Conservation (phyloP, 2,797 vertebrate species). For the Megalops cyprinoides region DNA sequence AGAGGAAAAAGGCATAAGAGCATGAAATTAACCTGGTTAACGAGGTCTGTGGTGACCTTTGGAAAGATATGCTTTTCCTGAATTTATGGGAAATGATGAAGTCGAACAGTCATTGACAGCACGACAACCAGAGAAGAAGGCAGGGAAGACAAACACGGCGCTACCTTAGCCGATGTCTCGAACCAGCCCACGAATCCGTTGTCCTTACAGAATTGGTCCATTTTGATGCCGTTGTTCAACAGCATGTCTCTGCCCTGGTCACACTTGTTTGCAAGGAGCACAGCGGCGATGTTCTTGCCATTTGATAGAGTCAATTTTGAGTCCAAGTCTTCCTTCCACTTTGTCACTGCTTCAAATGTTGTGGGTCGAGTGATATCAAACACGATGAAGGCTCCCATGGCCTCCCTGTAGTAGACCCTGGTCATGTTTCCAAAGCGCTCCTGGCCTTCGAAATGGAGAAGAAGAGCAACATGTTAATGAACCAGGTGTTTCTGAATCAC, state of each 20-base stretch:
- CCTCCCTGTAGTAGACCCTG: conserved; percentile 96
- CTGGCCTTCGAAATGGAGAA: conserved; percentile 77
- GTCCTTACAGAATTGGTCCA: conserved; percentile 98
- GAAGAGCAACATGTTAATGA: background rate
- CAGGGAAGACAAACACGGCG: background rate
- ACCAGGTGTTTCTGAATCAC: background rate
- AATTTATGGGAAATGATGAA: too few relatives aligned
- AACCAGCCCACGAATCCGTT: conserved; percentile 95
- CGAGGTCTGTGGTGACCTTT: too few relatives aligned
- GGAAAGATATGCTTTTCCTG: too few relatives aligned
- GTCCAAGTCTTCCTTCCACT: conserved; percentile 98
- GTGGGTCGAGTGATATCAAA: conserved; percentile 92
- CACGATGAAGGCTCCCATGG: conserved; percentile 95
- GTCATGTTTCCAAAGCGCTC: conserved; percentile 99
- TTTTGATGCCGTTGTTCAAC: conserved; percentile 84
- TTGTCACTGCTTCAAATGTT: conserved; percentile 93
- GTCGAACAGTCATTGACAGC: background rate
- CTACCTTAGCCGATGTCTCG: conserved; percentile 97
- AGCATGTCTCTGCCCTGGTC: conserved; percentile 90
- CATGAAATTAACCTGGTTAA: too few relatives aligned
- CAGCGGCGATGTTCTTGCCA: conserved; percentile 87
- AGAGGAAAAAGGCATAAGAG: too few relatives aligned
- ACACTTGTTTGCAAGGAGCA: conserved; percentile 96
- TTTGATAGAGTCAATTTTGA: conserved; percentile 90
- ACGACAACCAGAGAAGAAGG: background rate